phyloP scores from a whole-genome alignment of 2,888 invertebrate genomes.

The Pimpla rufipes region DNA sequence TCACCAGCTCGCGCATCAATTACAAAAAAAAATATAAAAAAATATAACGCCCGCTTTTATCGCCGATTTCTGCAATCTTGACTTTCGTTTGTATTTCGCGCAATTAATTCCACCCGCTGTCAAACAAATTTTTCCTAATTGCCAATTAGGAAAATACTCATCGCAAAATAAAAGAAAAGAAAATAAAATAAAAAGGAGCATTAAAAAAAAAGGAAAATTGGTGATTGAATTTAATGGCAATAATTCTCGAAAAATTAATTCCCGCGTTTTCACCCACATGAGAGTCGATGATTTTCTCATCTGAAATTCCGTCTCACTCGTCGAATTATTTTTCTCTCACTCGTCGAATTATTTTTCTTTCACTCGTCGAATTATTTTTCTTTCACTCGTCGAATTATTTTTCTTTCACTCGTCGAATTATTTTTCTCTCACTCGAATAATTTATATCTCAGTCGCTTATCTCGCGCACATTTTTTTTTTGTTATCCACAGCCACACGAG shows the following conservation, averaged over 20 bases:
- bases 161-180: background rate
- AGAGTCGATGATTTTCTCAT: background rate
- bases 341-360: constrained; percentile 3
- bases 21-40: background rate
- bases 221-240: background rate
- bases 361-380: constrained; percentile 43
- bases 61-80: constrained; percentile 30
- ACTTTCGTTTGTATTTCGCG: constrained; percentile 38
- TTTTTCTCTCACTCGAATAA: too few relatives aligned
- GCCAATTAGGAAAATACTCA: background rate
- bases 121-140: background rate
- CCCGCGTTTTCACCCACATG: background rate
- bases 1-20: constrained; percentile 20
- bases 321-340: constrained; percentile 28
- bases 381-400: background rate
- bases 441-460: constrained; percentile 40
- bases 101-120: background rate
- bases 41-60: constrained; percentile 1
- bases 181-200: background rate
- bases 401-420: constrained; percentile 41
- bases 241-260: background rate
- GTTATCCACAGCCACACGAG: background rate
- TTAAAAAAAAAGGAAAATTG: background rate
- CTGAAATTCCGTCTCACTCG: constrained; percentile 18
- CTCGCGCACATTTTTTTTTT: constrained; percentile 13